phyloP scores from a whole-genome alignment of 1,140 invertebrate genomes.

The Drosophila malerkotliana region DNA sequence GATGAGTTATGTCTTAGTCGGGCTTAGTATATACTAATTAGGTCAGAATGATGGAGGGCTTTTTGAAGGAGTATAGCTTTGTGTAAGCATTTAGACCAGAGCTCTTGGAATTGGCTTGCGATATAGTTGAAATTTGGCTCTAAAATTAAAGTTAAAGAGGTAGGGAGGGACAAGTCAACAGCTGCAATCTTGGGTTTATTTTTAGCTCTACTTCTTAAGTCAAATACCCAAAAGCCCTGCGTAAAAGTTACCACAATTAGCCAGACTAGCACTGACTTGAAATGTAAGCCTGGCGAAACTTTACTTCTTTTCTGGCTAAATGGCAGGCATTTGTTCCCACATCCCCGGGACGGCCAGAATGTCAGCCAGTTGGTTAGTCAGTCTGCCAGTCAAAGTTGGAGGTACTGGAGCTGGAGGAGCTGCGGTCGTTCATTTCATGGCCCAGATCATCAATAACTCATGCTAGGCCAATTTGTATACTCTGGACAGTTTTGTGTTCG shows the following conservation, averaged over 20 bases:
- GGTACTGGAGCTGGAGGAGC: constrained; percentile 16
- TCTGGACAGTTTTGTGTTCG: constrained; percentile 78
- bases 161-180: neutral
- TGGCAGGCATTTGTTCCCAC: constrained; percentile 70
- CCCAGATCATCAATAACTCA: constrained; percentile 79
- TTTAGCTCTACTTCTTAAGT: neutral
- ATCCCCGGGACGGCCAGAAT: constrained; percentile 20
- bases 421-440: constrained; percentile 76
- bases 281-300: constrained; percentile 17
- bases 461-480: constrained; percentile 80
- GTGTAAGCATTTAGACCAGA: no score
- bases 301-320: constrained; percentile 57
- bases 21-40: constrained; percentile 57
- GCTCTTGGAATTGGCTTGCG: no score
- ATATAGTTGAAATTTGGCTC: no score
- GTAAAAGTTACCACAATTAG: constrained; percentile 57
- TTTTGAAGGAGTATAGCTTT: no score
- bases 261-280: constrained; percentile 37
- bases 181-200: neutral
- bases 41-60: constrained; percentile 37
- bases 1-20: constrained; percentile 48
- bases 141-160: neutral
- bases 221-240: constrained; percentile 7
- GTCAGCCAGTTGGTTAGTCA: constrained; percentile 40
- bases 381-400: constrained; percentile 10